A percentile compares a stretch with the other conserved stretches of the same genome.
Evolutionary conservation across 64 coral and sea anemone genomes (phyloP).

Genomic region (Orbicella faveolata): DNA sequence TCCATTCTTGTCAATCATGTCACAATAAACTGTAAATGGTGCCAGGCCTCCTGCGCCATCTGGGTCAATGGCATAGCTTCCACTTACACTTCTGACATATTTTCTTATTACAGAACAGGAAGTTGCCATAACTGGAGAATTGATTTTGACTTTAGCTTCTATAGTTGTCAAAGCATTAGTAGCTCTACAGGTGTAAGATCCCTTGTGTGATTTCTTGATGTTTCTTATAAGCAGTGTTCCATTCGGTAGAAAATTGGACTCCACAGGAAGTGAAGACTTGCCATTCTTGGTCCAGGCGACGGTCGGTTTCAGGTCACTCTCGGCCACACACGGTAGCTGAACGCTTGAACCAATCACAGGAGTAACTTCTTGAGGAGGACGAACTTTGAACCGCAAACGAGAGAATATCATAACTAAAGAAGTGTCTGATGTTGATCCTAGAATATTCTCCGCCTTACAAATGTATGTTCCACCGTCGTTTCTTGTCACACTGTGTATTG

Average conservation of each 20-base stretch:
- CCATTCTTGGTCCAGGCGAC: no score
- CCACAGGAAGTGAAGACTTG: no score
- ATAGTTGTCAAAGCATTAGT: background rate
- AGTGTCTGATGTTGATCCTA: conserved; percentile 2
- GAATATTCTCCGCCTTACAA: conserved; percentile 39
- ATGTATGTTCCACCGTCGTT: conserved; percentile 30
- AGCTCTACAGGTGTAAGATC: background rate
- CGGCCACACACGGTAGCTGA: background rate
- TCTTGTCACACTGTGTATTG: background rate
- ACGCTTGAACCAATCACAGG: background rate
- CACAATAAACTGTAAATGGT: conserved; percentile 1
- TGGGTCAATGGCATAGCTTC: background rate
- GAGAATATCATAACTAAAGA: background rate
- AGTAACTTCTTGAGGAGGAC: conserved; percentile 3
- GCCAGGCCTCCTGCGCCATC: background rate
- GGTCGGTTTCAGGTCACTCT: background rate
- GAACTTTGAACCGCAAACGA: background rate
- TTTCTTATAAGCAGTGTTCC: background rate
- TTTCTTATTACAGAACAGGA: background rate
- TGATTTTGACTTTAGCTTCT: conserved; percentile 4
- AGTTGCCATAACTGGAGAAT: background rate
- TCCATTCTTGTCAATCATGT: conserved; percentile 18
- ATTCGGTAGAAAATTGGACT: background rate
- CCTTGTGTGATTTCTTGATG: conserved; percentile 2
- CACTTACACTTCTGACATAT: background rate